Evolutionary conservation across 2,888 invertebrate species (phyloP), one percentile per base, ranked within the genome.

Genomic region (Orchesellides sinensis): DNA sequence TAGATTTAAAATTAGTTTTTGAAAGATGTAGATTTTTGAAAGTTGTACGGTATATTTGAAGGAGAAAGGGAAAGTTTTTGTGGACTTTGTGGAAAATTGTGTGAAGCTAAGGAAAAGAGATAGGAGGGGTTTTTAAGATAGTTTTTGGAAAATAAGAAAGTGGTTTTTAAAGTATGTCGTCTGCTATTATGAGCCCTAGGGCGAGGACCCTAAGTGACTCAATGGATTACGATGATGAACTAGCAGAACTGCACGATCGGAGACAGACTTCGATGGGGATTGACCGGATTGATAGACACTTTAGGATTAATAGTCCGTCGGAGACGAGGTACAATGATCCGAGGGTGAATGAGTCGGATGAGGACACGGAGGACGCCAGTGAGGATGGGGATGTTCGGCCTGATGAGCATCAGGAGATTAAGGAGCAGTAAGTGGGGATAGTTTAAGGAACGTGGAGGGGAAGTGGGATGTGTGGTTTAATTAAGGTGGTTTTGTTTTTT

Each of bases 351-450:
- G 82, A 85, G 19, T 83, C 81, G 25, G 86, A 87, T 70, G 86
- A 87, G 95, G 98, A 98, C 90, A 98, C 98, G 0, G 98, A 98
- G 91, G 98, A 98, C 91, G 98, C 98, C 0, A 97, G 97, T 90
- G 98, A 98, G 91, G 86, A 87, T 73, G 88, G 88, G 0, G 86
- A 85, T 17, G 70, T 61, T 2, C 63, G 29, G 1, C 65, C 49
- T 32, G 69, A 81, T 32, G 90, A 91, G 80, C 95, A 94, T 35
- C 92, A 94, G 29, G 96, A 96, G 91, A 94, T 96, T 79, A 96
- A 96, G 90, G 96, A 96, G 91, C 96, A 96, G 95, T 95, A 90
- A 92, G 94, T 66, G 12, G 59, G 59, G 6, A 32, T 32, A 23
- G 45, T 66, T 66, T 4, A 32, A 32, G n/a, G 45, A 47, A 66